Evolutionary conservation across 2,888 invertebrate species (phyloP), one percentile per base, ranked within the genome.

Genomic region (Apodemia zela): DNA sequence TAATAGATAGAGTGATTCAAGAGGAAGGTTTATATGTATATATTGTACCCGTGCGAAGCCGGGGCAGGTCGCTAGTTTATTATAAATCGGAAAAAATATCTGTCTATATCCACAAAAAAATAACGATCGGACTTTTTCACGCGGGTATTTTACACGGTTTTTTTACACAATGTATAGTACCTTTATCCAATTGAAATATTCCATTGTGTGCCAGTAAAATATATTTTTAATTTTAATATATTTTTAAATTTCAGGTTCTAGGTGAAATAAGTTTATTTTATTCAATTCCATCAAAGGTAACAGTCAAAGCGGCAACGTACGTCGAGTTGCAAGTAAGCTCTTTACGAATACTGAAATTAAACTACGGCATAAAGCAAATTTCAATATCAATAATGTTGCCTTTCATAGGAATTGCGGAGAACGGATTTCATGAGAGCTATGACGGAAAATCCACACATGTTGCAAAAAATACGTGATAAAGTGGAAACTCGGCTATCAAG

Each of bases 261-360:
- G 93, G 85, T 6, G 91, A 90, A 74, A 73, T 89, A 65, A 86
- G 85, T 73, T 75, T 92, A 66, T 88, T 90, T 72, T 85, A 85
- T 74, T 91, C 90, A 35, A 85, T 90, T 66, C 90, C 91, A 47
- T 78, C 90, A 49, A 92, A 92, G 77, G 90, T 90, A 61, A 89
- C 90, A 0, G 84, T 89, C 58, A 85, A 85, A 75, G 91, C 91
- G 13, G 91, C 91, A 60, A 87, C 90, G 64, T 91, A 91, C 68
- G 87, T 90, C n/a, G 91, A 92, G 75, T 64, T 90, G 60, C 90
- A 91, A 83, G 90, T 79, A 69, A 62, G 63, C 7, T 67, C 59
- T 64, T 45, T 54, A 62, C 42, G 47, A 54, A 57, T 38, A 60
- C 54, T 60, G 61, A 29, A 59, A 61, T 49, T n/a, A 54, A 29